Evolutionary conservation across 2,888 invertebrate genomes (phyloP).

Genomic region (Eupithecia centaureata): DNA sequence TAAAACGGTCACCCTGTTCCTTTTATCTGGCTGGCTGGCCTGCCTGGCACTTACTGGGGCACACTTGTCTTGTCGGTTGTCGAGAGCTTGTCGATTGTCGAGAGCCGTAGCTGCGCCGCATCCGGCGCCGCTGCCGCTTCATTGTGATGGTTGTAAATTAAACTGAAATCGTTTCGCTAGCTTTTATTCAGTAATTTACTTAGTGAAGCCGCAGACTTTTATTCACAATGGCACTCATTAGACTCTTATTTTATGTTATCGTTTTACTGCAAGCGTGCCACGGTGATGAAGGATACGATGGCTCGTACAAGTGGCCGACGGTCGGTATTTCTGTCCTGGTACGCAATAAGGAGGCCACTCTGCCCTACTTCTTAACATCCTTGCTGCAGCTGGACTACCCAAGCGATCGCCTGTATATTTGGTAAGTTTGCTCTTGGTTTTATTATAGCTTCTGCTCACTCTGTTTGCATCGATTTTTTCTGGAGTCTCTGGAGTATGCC

Average conservation of each 20-base stretch:
- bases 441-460: neutral
- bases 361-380: slow-evolving; percentile 94
- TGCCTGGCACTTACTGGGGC: too few species aligned
- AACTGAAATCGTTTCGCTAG: too few species aligned
- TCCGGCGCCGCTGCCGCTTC: too few species aligned
- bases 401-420: slow-evolving; percentile 92
- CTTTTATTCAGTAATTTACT: neutral
- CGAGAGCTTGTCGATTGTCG: too few species aligned
- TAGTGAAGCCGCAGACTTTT: too few species aligned
- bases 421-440: slow-evolving; percentile 84
- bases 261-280: slow-evolving; percentile 7
- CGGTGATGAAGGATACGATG: slow-evolving; percentile 17
- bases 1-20: too few species aligned
- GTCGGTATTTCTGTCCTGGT: slow-evolving; percentile 91
- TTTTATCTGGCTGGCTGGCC: too few species aligned
- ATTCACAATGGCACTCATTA: neutral
- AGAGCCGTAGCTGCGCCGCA: too few species aligned
- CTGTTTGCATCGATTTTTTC: neutral
- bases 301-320: slow-evolving; percentile 85
- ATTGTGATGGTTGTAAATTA: too few species aligned
- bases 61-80: too few species aligned
- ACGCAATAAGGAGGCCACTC: slow-evolving; percentile 94
- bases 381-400: slow-evolving; percentile 94
- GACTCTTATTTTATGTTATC: neutral
- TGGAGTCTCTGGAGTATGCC: too few species aligned